phyloP scores from a whole-genome alignment of 2,888 invertebrate genomes.

The Callinectes sapidus region DNA sequence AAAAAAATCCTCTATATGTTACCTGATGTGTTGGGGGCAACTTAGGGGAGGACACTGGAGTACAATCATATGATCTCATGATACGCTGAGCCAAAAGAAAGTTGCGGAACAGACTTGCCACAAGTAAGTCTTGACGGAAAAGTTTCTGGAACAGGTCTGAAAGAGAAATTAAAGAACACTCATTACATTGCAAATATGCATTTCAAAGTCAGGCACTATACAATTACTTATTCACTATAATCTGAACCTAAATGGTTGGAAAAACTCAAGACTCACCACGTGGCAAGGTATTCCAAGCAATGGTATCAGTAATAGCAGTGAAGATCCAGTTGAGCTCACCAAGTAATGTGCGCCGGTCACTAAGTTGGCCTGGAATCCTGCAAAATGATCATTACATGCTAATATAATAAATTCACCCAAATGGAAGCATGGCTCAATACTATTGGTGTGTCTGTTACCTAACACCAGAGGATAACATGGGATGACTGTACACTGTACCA shows the following conservation, averaged over 20 bases:
- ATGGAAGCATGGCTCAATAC: background rate
- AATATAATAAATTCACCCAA: background rate
- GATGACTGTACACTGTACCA: too few relatives aligned
- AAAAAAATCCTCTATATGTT: constrained; percentile 71
- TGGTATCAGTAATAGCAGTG: constrained; percentile 99
- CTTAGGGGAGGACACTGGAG: constrained; percentile 93
- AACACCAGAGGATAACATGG: too few relatives aligned
- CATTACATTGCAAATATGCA: background rate
- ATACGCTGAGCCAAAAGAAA: constrained; percentile 97
- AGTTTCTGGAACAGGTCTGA: constrained; percentile 94
- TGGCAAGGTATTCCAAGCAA: constrained; percentile 98
- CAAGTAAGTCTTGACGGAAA: constrained; percentile 96
- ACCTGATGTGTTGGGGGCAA: constrained; percentile 92
- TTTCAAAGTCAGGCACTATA: background rate
- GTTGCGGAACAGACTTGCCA: constrained; percentile 98
- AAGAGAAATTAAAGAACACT: constrained; percentile 73
- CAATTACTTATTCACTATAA: background rate
- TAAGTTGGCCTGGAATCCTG: constrained; percentile 87
- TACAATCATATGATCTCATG: constrained; percentile 96
- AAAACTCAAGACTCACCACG: constrained; percentile 79
- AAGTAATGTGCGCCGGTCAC: constrained; percentile 96
- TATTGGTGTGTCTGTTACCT: background rate
- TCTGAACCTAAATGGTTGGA: background rate
- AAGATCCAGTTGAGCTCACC: constrained; percentile 99
- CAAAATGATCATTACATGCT: background rate